These are phyloP conservation scores for Philaethria dido DNA, from an alignment of 2,888 invertebrate genomes.

Conservation along the genomic window DNA sequence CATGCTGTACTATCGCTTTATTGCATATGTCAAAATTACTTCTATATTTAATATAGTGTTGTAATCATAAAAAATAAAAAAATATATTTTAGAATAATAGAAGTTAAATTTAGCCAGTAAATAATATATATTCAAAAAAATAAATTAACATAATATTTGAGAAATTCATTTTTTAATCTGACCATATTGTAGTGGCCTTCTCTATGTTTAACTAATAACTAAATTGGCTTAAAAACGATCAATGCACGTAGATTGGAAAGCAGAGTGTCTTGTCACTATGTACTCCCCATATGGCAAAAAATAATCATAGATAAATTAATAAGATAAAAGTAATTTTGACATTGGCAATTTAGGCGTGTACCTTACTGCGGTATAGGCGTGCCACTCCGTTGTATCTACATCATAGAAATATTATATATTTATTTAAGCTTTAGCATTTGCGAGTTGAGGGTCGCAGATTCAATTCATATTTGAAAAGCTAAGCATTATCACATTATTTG, in stretches of 20 bases:
- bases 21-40: conserved; percentile 28
- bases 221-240: too few species aligned
- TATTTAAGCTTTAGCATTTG: conserved; percentile 16
- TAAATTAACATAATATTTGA: too few species aligned
- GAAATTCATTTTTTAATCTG: too few species aligned
- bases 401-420: conserved; percentile 50
- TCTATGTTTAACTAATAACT: too few species aligned
- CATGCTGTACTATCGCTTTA: conserved; percentile 27
- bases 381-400: conserved; percentile 65
- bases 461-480: not conserved
- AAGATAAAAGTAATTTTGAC: conserved; percentile 18
- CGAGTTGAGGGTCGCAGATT: not conserved
- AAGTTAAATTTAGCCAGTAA: too few species aligned
- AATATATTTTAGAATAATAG: too few species aligned
- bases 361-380: conserved; percentile 56
- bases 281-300: too few species aligned
- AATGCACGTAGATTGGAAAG: not conserved
- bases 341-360: conserved; percentile 32
- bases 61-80: too few species aligned
- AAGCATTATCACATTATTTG: not conserved
- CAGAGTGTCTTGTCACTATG: not conserved
- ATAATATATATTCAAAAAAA: too few species aligned
- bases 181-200: too few species aligned
- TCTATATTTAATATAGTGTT: not conserved
- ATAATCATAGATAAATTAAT: not conserved